These are phyloP conservation scores for Drosophila neonasuta DNA, from an alignment of 2,888 invertebrate species.

Conservation along the genomic window DNA sequence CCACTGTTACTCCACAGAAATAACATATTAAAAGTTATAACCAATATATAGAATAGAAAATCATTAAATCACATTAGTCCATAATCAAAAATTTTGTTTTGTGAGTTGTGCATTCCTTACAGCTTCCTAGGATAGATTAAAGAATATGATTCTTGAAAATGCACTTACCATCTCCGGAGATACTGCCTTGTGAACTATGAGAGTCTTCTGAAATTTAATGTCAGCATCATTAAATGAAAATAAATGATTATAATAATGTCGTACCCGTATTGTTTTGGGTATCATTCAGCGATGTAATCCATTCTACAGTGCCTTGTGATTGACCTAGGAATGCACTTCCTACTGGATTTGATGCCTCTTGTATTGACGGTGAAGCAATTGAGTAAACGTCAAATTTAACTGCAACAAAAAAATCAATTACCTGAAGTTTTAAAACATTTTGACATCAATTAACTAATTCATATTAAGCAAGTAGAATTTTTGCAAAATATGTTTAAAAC, in stretches of 20 bases:
- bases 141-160: not conserved
- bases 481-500: no score
- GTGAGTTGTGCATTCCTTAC: no score
- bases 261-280: slow-evolving; percentile 73
- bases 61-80: no score
- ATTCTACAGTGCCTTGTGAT: slow-evolving; percentile 75
- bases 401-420: slow-evolving; percentile 21
- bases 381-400: slow-evolving; percentile 75
- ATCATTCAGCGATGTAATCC: slow-evolving; percentile 79
- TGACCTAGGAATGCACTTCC: slow-evolving; percentile 66
- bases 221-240: not conserved
- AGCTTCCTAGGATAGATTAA: not conserved
- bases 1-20: no score
- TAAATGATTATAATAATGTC: slow-evolving; percentile 9
- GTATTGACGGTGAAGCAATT: slow-evolving; percentile 42
- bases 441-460: not conserved
- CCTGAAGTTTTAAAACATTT: no score
- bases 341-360: slow-evolving; percentile 35
- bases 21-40: no score
- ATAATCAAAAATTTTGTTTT: no score
- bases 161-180: slow-evolving; percentile 82
- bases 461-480: not conserved
- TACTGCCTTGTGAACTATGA: slow-evolving; percentile 81
- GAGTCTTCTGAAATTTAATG: slow-evolving; percentile 79
- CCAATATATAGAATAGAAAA: no score